Percentiles rank a stretch among this genome's conserved stretches.
These are phyloP conservation scores for Leptinotarsa juncta DNA, from an alignment of 2,888 invertebrate species.

Conservation along the genomic window DNA sequence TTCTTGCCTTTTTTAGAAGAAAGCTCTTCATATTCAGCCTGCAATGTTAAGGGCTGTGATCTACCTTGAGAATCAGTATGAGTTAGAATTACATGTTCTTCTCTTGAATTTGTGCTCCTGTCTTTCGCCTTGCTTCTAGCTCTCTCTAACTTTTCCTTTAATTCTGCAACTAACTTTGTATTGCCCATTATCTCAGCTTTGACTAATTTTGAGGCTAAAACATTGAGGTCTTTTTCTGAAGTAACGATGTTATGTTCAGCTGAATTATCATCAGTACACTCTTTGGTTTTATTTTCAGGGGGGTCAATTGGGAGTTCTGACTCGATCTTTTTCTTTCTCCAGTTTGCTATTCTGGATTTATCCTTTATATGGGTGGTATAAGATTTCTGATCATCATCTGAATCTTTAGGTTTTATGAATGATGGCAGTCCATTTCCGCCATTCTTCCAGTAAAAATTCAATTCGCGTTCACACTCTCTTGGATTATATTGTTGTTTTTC, in stretches of 20 bases:
- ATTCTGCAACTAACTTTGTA: slow-evolving; percentile 73
- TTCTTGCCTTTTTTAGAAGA: slow-evolving; percentile 65
- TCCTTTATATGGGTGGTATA: slow-evolving; percentile 13
- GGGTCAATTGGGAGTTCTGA: slow-evolving; percentile 17
- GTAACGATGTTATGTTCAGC: slow-evolving; percentile 19
- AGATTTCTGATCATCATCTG: slow-evolving; percentile 55
- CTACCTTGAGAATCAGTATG: slow-evolving; percentile 76
- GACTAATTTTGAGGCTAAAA: slow-evolving; percentile 88
- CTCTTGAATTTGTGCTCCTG: slow-evolving; percentile 22
- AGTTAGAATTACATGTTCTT: slow-evolving; percentile 74
- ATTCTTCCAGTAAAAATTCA: slow-evolving; percentile 94
- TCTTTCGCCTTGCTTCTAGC: slow-evolving; percentile 69
- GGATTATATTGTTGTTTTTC: slow-evolving; percentile 75
- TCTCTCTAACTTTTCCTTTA: slow-evolving; percentile 80
- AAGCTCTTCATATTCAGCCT: slow-evolving; percentile 63
- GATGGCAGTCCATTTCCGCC: slow-evolving; percentile 87
- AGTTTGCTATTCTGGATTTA: slow-evolving; percentile 32
- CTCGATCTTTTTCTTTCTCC: slow-evolving; percentile 43
- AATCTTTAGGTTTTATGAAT: slow-evolving; percentile 66
- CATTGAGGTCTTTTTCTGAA: slow-evolving; percentile 87
- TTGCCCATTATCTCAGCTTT: slow-evolving; percentile 96
- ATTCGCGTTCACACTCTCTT: slow-evolving; percentile 78
- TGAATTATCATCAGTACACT: neutral
- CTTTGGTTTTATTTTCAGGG: neutral
- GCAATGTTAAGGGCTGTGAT: slow-evolving; percentile 72